phyloP scores from a whole-genome alignment of 2,113 vertebrate species.

The Xyliphius kryptos region DNA sequence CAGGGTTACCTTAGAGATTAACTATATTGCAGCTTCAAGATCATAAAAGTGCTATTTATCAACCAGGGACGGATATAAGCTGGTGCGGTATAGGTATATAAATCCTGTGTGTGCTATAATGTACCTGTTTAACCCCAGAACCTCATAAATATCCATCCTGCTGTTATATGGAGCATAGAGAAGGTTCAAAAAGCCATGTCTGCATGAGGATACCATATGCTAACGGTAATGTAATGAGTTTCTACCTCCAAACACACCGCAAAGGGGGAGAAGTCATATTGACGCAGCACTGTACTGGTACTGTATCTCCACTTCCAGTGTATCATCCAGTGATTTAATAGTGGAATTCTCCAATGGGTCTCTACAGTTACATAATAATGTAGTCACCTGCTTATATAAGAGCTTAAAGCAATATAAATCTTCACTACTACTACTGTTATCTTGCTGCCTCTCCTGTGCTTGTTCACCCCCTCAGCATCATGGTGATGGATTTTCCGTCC shows the following conservation, averaged over 20 bases:
- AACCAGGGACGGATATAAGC: not conserved
- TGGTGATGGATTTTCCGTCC: too few species aligned
- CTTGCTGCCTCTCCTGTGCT: not conserved
- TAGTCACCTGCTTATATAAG: constrained; percentile 29
- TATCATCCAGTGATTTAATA: not conserved
- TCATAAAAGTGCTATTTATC: not conserved
- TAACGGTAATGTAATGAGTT: not conserved
- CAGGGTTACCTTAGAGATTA: not conserved
- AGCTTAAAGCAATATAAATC: not conserved
- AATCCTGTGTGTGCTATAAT: not conserved
- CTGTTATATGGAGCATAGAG: too few species aligned
- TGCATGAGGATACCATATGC: not conserved
- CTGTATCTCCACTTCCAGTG: too few species aligned
- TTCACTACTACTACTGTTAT: not conserved
- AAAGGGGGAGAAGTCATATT: too few species aligned
- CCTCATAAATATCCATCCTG: not conserved
- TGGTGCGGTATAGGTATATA: not conserved
- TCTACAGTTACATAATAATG: constrained; percentile 16
- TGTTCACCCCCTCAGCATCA: not conserved
- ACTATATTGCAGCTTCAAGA: not conserved
- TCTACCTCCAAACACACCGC: too few species aligned
- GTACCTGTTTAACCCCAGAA: not conserved
- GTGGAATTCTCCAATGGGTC: constrained; percentile 3
- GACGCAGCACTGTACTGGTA: too few species aligned
- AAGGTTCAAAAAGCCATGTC: not conserved